Percentiles rank a stretch among this genome's conserved stretches.
phyloP scores from a whole-genome alignment of 2,797 vertebrate genomes.

The Coccyzus lansbergi region DNA sequence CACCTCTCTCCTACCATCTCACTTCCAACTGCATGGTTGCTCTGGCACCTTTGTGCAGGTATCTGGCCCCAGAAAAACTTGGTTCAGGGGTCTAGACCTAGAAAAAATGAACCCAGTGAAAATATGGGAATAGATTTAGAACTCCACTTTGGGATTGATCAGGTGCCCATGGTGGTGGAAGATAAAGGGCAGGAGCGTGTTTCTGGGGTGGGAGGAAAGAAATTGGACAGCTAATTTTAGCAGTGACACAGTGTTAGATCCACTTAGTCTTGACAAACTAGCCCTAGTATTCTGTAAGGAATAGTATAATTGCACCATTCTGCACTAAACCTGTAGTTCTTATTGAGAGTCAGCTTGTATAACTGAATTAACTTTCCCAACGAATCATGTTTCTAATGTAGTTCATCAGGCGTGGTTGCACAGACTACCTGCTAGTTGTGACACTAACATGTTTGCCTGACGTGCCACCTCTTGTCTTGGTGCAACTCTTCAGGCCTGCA shows the following conservation, averaged over 20 bases:
- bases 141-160: accelerated
- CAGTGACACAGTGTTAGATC: accelerated
- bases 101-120: not conserved
- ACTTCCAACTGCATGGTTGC: not conserved
- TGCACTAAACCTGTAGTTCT: not conserved
- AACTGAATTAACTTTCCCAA: not conserved
- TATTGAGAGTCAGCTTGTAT: not conserved
- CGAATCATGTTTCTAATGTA: conserved; percentile 13
- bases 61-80: accelerated
- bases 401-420: not conserved
- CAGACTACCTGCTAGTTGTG: not conserved
- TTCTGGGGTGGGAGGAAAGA: not conserved
- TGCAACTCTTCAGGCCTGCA: not conserved
- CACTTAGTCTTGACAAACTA: not conserved
- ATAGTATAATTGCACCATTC: not conserved
- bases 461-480: not conserved
- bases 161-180: not conserved
- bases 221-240: not conserved
- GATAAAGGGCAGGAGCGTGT: not conserved
- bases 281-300: not conserved
- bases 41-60: not conserved
- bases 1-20: not conserved
- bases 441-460: not conserved
- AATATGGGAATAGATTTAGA: accelerated
- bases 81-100: not conserved